A percentile compares a stretch with the other conserved stretches of the same genome.
phyloP scores from a whole-genome alignment of 2,888 invertebrate species.

The Spisula solida region DNA sequence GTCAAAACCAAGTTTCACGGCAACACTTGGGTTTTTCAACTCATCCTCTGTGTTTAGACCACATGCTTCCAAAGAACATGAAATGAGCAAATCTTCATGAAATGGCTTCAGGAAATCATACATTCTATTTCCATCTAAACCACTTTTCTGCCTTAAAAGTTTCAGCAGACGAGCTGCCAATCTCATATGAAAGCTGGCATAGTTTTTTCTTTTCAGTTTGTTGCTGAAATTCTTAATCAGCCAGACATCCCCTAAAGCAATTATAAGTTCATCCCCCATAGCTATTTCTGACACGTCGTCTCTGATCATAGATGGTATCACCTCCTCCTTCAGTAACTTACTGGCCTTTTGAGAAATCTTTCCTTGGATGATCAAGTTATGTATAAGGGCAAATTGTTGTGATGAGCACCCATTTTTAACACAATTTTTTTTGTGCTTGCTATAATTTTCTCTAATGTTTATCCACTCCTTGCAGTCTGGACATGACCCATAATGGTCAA shows the following conservation, averaged over 20 bases:
- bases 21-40: slow-evolving; percentile 41
- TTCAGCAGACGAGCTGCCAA: slow-evolving; percentile 50
- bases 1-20: slow-evolving; percentile 42
- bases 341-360: not conserved
- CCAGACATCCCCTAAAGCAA: slow-evolving; percentile 38
- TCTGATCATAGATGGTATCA: slow-evolving; percentile 47
- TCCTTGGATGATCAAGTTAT: slow-evolving; percentile 22
- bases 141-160: no score
- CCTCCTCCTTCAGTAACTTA: slow-evolving; percentile 38
- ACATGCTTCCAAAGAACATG: slow-evolving; percentile 39
- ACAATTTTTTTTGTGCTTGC: slow-evolving; percentile 32
- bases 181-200: slow-evolving; percentile 52
- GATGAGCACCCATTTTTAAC: slow-evolving; percentile 23
- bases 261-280: slow-evolving; percentile 40
- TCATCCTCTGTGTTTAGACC: slow-evolving; percentile 33
- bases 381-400: slow-evolving; percentile 5
- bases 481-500: slow-evolving; percentile 52
- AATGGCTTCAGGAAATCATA: no score
- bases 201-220: slow-evolving; percentile 44
- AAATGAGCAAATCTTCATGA: no score
- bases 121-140: no score
- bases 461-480: slow-evolving; percentile 60
- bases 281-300: slow-evolving; percentile 36
- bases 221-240: slow-evolving; percentile 38
- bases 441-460: slow-evolving; percentile 35